phyloP scores from a whole-genome alignment of 2,888 invertebrate species.

The Xestia c-nigrum region DNA sequence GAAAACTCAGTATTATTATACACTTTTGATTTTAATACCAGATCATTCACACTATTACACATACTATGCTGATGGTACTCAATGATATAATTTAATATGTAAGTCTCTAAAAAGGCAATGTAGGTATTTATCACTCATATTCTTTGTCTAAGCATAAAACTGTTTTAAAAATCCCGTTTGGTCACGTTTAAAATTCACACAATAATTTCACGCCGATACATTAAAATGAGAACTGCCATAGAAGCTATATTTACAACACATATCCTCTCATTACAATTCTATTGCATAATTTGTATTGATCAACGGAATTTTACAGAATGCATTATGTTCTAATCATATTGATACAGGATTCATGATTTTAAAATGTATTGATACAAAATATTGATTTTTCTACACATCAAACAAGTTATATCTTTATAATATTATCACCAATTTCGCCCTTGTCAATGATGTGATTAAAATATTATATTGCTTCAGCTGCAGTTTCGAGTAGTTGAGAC shows the following conservation, averaged over 20 bases:
- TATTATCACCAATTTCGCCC: conserved; percentile 23
- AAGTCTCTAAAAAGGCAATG: conserved; percentile 68
- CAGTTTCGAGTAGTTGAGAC: neutral
- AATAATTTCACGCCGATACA: conserved; percentile 23
- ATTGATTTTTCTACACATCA: conserved; percentile 23
- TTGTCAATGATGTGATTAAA: conserved; percentile 24
- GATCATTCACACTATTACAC: conserved; percentile 78
- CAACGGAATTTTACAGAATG: conserved; percentile 22
- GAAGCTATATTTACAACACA: conserved; percentile 41
- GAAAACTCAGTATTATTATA: conserved; percentile 43
- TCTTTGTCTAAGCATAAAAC: conserved; percentile 58
- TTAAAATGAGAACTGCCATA: conserved; percentile 33
- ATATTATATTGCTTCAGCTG: conserved; percentile 5
- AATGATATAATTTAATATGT: conserved; percentile 56
- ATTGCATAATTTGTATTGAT: conserved; percentile 8
- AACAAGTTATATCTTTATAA: conserved; percentile 23
- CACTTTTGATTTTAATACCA: conserved; percentile 72
- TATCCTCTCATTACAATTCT: conserved; percentile 18
- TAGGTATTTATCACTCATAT: conserved; percentile 60
- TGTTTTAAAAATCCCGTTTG: conserved; percentile 32
- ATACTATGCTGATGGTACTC: conserved; percentile 70
- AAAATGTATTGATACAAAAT: conserved; percentile 45
- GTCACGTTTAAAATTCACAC: conserved; percentile 41
- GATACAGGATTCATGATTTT: conserved; percentile 38
- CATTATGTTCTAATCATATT: neutral